These are phyloP conservation scores for Aleiodes alternator DNA, from an alignment of 2,888 invertebrate species.

Conservation along the genomic window DNA sequence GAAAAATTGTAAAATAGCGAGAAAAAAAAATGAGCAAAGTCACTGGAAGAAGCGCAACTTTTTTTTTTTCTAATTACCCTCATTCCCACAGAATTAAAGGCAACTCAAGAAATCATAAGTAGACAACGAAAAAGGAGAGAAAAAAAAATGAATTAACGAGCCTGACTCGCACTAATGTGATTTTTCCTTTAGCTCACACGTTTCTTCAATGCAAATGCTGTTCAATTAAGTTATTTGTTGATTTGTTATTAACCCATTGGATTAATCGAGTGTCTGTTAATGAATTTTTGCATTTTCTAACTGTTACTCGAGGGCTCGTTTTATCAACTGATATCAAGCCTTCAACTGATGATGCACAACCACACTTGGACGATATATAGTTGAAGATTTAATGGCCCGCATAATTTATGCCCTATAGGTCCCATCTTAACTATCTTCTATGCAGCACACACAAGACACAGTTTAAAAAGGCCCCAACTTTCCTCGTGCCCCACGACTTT, in stretches of 20 bases:
- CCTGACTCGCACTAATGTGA: slow-evolving; percentile 12
- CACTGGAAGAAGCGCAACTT: slow-evolving; percentile 18
- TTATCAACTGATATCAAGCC: slow-evolving; percentile 59
- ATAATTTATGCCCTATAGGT: slow-evolving; percentile 69
- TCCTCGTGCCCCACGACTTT: slow-evolving; percentile 61
- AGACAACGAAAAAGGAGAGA: not conserved
- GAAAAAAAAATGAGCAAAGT: slow-evolving; percentile 5
- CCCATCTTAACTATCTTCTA: slow-evolving; percentile 57
- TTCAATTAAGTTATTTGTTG: slow-evolving; percentile 34
- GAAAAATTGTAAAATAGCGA: not conserved
- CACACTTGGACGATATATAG: slow-evolving; percentile 60
- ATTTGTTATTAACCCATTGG: slow-evolving; percentile 16
- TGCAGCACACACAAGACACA: not conserved
- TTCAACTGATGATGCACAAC: slow-evolving; percentile 63
- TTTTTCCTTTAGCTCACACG: not conserved
- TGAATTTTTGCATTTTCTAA: not conserved
- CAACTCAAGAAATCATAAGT: slow-evolving; percentile 34
- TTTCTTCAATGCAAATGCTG: not conserved
- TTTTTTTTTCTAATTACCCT: slow-evolving; percentile 44
- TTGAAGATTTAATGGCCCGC: slow-evolving; percentile 68
- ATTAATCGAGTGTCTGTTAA: not conserved
- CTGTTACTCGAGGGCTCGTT: slow-evolving; percentile 19
- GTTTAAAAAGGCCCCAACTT: slow-evolving; percentile 28
- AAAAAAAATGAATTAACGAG: slow-evolving; percentile 33
- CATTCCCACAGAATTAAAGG: slow-evolving; percentile 45